Conservation (phyloP, 1,140 invertebrate genomes). For the Zaprionus kolodkinae region DNA sequence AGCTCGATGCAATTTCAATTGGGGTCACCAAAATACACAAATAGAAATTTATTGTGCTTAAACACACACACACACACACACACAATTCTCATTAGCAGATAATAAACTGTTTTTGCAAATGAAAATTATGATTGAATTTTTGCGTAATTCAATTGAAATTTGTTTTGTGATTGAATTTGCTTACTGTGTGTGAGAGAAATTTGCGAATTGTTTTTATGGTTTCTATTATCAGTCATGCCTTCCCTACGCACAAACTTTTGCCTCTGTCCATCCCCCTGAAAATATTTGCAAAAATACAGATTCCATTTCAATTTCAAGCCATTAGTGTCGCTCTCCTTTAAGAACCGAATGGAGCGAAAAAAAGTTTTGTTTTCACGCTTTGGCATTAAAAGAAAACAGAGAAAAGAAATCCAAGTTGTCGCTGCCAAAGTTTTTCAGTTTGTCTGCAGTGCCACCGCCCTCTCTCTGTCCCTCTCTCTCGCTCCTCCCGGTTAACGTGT, state of each 20-base stretch:
- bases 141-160: not conserved
- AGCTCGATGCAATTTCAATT: slow-evolving; percentile 43
- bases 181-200: not conserved
- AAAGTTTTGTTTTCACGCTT: slow-evolving; percentile 80
- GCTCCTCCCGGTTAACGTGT: slow-evolving; percentile 16
- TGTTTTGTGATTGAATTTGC: slow-evolving; percentile 1
- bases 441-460: slow-evolving; percentile 60
- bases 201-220: not conserved
- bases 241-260: not conserved
- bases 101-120: not conserved
- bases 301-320: slow-evolving; percentile 74
- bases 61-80: not conserved
- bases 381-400: slow-evolving; percentile 78
- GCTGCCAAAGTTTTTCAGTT: slow-evolving; percentile 71
- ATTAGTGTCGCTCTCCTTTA: slow-evolving; percentile 72
- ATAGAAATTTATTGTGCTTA: slow-evolving; percentile 20
- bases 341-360: slow-evolving; percentile 34
- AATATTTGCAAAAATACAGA: slow-evolving; percentile 71
- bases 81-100: slow-evolving; percentile 15
- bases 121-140: slow-evolving; percentile 6
- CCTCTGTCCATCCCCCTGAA: slow-evolving; percentile 15
- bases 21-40: slow-evolving; percentile 55
- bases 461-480: not conserved
- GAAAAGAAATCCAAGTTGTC: slow-evolving; percentile 42
- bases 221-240: no score